Conservation (phyloP, 2,113 vertebrate species). For the Coregonus clupeaformis region DNA sequence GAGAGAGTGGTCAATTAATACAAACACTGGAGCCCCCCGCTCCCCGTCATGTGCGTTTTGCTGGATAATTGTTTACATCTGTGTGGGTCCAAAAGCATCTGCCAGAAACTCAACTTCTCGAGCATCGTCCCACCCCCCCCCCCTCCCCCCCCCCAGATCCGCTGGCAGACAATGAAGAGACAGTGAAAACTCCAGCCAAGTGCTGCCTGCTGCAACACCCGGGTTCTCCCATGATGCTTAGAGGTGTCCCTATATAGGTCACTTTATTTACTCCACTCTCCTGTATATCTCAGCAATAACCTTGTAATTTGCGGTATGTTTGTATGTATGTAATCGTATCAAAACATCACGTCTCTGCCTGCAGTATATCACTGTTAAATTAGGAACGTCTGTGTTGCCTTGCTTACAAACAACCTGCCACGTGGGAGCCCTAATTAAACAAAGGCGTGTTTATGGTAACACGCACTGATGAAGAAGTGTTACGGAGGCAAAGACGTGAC, state of each 20-base stretch:
- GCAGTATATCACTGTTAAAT: constrained; percentile 25
- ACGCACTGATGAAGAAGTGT: background rate
- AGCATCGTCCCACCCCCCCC: constrained; percentile 19
- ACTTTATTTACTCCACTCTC: constrained; percentile 24
- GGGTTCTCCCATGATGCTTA: constrained; percentile 6
- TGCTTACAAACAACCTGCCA: constrained; percentile 25
- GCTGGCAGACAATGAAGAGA: constrained; percentile 67
- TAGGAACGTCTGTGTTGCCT: constrained; percentile 36
- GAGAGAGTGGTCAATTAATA: constrained; percentile 39
- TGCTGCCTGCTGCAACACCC: constrained; percentile 33
- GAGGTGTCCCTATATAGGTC: constrained; percentile 51
- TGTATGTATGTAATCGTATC: constrained; percentile 5
- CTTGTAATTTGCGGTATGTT: constrained; percentile 18
- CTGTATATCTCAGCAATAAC: constrained; percentile 20
- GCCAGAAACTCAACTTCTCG: constrained; percentile 40
- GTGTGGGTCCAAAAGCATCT: constrained; percentile 57
- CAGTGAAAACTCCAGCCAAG: constrained; percentile 47
- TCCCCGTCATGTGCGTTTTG: constrained; percentile 58
- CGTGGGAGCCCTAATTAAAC: constrained; percentile 27
- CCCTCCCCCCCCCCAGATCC: constrained; percentile 39
- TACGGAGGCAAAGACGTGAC: constrained; percentile 12
- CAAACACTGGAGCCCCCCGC: constrained; percentile 41
- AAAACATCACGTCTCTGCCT: constrained; percentile 9
- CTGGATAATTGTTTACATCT: constrained; percentile 73
- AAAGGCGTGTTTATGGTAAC: constrained; percentile 22